Evolutionary conservation across 2,797 vertebrate genomes (phyloP).

Genomic region (Menidia menidia): DNA sequence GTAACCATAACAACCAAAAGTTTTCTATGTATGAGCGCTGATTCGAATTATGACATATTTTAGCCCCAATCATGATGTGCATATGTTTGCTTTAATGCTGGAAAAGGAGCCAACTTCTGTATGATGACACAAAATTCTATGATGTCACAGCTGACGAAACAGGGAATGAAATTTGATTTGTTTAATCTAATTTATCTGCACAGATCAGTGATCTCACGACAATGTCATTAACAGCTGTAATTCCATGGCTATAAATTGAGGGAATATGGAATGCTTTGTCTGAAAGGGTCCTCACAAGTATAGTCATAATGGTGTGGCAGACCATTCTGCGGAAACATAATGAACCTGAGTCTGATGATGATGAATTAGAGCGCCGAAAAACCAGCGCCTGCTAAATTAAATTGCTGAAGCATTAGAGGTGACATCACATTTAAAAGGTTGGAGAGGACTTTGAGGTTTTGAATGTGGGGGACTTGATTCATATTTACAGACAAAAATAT

Average conservation of each 20-base stretch:
- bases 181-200: constrained; percentile 13
- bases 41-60: too few relatives aligned
- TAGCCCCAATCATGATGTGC: too few relatives aligned
- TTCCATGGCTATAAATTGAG: constrained; percentile 3
- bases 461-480: background rate
- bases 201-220: constrained; percentile 12
- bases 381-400: constrained; percentile 50
- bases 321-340: constrained; percentile 59
- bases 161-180: constrained; percentile 11
- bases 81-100: background rate
- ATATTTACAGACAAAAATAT: background rate
- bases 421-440: constrained; percentile 58
- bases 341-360: constrained; percentile 51
- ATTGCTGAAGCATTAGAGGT: constrained; percentile 63
- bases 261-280: constrained; percentile 14
- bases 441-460: constrained; percentile 18
- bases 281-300: constrained; percentile 1
- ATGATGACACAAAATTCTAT: constrained; percentile 1
- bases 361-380: constrained; percentile 45
- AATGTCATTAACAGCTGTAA: constrained; percentile 19
- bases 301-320: background rate
- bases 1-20: too few relatives aligned
- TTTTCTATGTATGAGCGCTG: too few relatives aligned
- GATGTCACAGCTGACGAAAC: constrained; percentile 12
- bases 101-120: background rate